These are phyloP conservation scores for Tringa solitaria DNA, from an alignment of 2,113 vertebrate genomes.

Conservation along the genomic window DNA sequence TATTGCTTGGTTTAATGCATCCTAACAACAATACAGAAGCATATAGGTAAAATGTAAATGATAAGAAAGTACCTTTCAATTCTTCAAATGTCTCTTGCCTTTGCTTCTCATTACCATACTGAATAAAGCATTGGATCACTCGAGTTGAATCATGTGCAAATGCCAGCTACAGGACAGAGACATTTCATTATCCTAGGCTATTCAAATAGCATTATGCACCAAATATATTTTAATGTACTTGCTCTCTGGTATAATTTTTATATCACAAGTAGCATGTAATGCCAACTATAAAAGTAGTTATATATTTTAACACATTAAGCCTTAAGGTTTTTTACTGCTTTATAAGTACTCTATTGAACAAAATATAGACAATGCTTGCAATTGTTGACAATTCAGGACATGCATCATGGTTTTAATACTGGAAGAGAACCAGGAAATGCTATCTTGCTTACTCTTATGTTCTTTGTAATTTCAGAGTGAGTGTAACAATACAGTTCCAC, in stretches of 20 bases:
- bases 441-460: background rate
- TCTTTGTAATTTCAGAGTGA: background rate
- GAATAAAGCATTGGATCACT: conserved; percentile 93
- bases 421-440: background rate
- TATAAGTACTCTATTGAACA: background rate
- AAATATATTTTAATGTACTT: background rate
- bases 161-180: conserved; percentile 78
- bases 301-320: background rate
- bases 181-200: background rate
- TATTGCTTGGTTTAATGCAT: background rate
- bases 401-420: background rate
- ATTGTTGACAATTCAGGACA: background rate
- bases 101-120: conserved; percentile 86
- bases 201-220: background rate
- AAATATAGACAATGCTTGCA: background rate
- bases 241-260: background rate
- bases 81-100: conserved; percentile 85
- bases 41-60: background rate
- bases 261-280: background rate
- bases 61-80: conserved; percentile 80
- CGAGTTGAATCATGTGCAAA: conserved; percentile 94
- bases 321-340: background rate
- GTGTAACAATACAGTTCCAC: background rate
- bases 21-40: background rate
- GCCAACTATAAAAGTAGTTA: background rate